These are phyloP conservation scores for Coracias cyanogaster DNA, from an alignment of 2,797 vertebrate species.

Conservation along the genomic window DNA sequence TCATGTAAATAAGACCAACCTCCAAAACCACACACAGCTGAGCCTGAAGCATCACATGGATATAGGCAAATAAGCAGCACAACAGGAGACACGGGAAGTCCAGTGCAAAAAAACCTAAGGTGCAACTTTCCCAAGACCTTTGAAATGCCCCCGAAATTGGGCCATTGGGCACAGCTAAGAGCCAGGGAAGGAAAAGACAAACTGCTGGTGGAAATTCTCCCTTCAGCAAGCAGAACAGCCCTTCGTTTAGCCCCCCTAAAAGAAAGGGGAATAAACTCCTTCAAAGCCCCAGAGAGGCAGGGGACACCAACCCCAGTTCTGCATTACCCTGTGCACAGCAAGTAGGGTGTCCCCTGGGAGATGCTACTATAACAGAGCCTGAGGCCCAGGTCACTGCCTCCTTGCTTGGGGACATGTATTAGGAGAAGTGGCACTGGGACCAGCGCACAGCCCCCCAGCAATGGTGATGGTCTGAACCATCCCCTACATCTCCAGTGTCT, in stretches of 20 bases:
- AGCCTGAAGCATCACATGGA: background rate
- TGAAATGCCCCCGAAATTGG: conserved; percentile 27
- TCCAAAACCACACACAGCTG: background rate
- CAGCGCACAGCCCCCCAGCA: background rate
- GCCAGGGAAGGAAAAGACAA: background rate
- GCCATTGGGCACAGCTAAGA: background rate
- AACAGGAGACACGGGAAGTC: background rate
- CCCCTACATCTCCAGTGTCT: background rate
- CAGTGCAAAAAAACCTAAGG: background rate
- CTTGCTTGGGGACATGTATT: background rate
- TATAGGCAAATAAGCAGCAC: conserved; percentile 40
- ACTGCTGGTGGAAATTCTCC: background rate
- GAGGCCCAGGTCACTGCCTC: fast-evolving
- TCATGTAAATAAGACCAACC: conserved; percentile 51
- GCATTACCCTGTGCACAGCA: fast-evolving
- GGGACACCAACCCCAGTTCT: background rate
- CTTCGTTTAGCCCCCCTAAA: background rate
- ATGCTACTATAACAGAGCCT: background rate
- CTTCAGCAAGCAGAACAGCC: background rate
- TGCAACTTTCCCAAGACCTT: conserved; percentile 8
- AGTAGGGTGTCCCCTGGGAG: background rate
- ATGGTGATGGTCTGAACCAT: fast-evolving
- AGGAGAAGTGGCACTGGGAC: background rate
- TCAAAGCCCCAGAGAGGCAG: background rate
- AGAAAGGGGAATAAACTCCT: background rate